Percentiles rank a stretch among this genome's conserved stretches.
Conservation (phyloP, 2,888 invertebrate genomes). For the Pachycephus smyrnensis region DNA sequence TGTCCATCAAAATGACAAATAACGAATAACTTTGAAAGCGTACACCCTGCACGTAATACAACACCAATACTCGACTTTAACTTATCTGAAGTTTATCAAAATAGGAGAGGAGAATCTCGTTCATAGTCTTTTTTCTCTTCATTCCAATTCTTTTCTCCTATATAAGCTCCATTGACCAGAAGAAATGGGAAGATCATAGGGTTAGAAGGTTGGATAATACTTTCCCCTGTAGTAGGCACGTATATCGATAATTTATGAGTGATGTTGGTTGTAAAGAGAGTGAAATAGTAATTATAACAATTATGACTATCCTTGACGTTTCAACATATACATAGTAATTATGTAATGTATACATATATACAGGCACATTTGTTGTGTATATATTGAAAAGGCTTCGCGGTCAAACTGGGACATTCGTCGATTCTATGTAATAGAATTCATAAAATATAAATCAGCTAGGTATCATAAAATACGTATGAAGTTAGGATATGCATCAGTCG, state of each 20-base stretch:
- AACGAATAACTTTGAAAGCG: neutral
- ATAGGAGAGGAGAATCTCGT: neutral
- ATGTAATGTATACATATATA: neutral
- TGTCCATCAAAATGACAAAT: neutral
- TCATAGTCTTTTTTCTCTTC: no score
- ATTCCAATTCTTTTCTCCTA: no score
- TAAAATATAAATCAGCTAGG: neutral
- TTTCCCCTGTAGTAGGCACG: no score
- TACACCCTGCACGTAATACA: neutral
- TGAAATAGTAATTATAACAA: neutral
- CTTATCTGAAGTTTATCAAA: neutral
- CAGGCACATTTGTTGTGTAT: neutral
- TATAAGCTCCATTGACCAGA: no score
- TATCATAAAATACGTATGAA: neutral
- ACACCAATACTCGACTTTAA: neutral
- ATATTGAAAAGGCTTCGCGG: neutral
- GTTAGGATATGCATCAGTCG: neutral
- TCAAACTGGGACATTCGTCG: neutral
- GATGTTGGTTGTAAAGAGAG: neutral
- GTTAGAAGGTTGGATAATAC: no score
- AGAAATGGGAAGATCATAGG: no score
- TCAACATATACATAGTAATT: neutral
- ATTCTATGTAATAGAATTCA: neutral
- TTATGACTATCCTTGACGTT: neutral
- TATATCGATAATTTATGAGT: neutral